phyloP scores from a whole-genome alignment of 35 echinoderm and acorn worm species.

The Amphiura filiformis region DNA sequence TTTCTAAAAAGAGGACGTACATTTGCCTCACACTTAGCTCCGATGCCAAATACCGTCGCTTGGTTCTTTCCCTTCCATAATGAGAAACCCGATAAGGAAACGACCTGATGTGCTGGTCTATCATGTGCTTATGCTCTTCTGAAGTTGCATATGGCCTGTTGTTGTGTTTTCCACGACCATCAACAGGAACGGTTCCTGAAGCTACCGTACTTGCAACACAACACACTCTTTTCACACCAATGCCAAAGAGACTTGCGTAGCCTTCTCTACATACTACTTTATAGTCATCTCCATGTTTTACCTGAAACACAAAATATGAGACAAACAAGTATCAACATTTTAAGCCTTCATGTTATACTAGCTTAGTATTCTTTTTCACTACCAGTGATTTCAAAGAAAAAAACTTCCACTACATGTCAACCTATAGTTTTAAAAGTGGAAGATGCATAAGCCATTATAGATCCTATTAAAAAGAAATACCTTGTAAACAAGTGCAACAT shows the following conservation, averaged over 20 bases:
- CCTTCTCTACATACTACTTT: constrained; percentile 23
- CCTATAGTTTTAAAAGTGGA: too few species aligned
- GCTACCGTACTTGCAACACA: neutral
- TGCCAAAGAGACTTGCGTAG: constrained; percentile 20
- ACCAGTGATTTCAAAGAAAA: too few species aligned
- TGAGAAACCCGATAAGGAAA: constrained; percentile 34
- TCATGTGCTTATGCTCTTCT: neutral
- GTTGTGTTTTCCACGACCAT: constrained; percentile 31
- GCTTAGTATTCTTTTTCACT: too few species aligned
- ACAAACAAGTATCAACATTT: too few species aligned
- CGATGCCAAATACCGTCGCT: constrained; percentile 16
- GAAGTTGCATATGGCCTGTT: constrained; percentile 1
- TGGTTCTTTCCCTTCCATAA: constrained; percentile 16
- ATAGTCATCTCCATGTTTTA: constrained; percentile 19
- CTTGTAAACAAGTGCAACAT: neutral
- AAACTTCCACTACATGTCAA: too few species aligned
- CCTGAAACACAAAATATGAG: constrained; percentile 13
- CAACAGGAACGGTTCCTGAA: neutral
- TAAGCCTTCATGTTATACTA: too few species aligned
- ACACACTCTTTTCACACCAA: constrained; percentile 5
- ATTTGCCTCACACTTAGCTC: constrained; percentile 20
- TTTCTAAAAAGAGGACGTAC: constrained; percentile 28
- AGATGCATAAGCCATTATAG: too few species aligned
- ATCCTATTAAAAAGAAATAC: too few species aligned
- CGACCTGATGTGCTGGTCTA: neutral